phyloP scores from a whole-genome alignment of 2,113 vertebrate species.

The Porphyrio hochstetteri region DNA sequence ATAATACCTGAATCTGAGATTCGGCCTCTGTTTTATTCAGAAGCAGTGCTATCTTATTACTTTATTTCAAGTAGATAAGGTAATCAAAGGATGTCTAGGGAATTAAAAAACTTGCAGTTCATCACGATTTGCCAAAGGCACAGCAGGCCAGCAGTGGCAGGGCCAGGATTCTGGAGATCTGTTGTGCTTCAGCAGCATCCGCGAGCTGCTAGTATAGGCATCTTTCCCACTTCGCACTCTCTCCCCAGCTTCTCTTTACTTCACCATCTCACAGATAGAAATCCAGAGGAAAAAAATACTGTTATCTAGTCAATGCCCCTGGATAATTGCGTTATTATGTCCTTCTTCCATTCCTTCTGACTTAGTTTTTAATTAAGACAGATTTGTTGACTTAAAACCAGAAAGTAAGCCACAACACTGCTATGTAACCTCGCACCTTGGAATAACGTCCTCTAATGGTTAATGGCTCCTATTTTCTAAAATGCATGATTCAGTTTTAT shows the following conservation, averaged over 20 bases:
- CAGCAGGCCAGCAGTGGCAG: background rate
- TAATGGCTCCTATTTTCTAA: background rate
- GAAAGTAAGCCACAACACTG: background rate
- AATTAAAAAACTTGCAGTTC: slow-evolving; percentile 1
- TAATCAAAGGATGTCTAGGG: slow-evolving; percentile 1
- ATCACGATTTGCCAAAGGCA: slow-evolving; percentile 26
- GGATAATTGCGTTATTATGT: background rate
- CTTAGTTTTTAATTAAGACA: background rate
- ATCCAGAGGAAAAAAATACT: background rate
- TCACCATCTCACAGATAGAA: background rate
- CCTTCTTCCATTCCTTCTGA: background rate
- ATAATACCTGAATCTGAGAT: background rate
- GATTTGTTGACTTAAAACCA: background rate
- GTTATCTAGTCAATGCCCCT: background rate
- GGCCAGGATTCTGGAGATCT: background rate
- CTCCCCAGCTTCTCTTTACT: background rate
- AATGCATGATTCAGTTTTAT: background rate
- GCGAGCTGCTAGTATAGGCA: background rate
- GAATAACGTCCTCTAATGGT: background rate
- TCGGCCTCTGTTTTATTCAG: background rate
- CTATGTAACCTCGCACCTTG: background rate
- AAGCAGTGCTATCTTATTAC: background rate
- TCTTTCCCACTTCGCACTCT: background rate
- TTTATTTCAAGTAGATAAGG: slow-evolving; percentile 29
- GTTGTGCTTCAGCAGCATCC: background rate